These are phyloP conservation scores for Sarcophilus harrisii DNA, from an alignment of 2,797 vertebrate genomes.

Conservation along the genomic window DNA sequence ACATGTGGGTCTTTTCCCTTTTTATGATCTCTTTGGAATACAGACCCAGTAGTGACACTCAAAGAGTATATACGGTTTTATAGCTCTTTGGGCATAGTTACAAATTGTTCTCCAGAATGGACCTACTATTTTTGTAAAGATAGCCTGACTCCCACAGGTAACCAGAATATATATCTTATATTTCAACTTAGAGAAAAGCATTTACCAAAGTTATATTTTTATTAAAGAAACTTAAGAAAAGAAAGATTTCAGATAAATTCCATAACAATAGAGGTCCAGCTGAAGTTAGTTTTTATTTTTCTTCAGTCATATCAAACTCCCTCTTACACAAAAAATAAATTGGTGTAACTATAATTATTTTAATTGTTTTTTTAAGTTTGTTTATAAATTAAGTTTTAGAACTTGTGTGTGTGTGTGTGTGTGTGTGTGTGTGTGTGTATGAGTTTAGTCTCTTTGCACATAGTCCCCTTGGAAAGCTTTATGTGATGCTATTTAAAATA, in stretches of 20 bases:
- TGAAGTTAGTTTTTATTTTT: neutral
- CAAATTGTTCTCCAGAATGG: no score
- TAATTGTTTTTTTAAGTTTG: neutral
- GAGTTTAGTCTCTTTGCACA: constrained; percentile 25
- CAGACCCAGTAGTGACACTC: no score
- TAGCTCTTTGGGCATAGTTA: no score
- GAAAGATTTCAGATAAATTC: constrained; percentile 28
- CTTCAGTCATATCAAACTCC: neutral
- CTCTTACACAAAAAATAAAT: neutral
- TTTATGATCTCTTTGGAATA: no score
- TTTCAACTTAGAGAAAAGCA: neutral
- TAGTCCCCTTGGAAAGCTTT: constrained; percentile 18
- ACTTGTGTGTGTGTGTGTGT: neutral
- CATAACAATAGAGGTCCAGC: neutral
- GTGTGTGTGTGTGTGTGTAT: neutral
- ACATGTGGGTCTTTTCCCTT: no score
- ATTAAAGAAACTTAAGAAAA: neutral
- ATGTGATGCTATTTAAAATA: neutral
- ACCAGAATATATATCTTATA: neutral
- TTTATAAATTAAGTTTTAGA: neutral
- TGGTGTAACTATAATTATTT: neutral
- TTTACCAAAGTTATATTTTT: neutral
- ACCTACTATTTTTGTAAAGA: neutral
- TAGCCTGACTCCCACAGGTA: neutral
- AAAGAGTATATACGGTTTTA: no score